These are phyloP conservation scores for Diplogasteroides magnus DNA, from an alignment of 1,140 invertebrate genomes.

Conservation along the genomic window DNA sequence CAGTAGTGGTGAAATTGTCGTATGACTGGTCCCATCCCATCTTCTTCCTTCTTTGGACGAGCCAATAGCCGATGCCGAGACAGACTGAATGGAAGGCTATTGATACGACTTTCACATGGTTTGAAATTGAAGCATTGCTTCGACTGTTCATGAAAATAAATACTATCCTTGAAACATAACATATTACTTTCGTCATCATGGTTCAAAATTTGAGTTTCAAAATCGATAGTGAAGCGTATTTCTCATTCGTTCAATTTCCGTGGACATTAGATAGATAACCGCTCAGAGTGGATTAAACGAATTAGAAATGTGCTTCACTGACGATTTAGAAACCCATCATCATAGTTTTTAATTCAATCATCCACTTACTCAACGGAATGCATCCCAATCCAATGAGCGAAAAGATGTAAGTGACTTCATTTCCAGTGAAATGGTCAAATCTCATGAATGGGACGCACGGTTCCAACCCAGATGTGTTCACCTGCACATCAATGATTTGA, in stretches of 20 bases:
- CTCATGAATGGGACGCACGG: conserved; percentile 80
- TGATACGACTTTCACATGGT: no score
- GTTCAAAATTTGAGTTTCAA: no score
- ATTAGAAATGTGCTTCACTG: no score
- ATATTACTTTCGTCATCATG: no score
- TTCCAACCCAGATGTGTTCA: conserved; percentile 73
- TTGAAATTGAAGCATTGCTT: not conserved
- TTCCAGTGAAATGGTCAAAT: conserved; percentile 86
- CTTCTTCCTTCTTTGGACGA: conserved; percentile 84
- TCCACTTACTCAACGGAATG: conserved; percentile 73
- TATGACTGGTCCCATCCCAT: conserved; percentile 59
- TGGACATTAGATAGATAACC: no score
- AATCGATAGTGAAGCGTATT: no score
- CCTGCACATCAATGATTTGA: not conserved
- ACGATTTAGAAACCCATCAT: no score
- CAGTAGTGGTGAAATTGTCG: conserved; percentile 18
- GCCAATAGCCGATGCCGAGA: conserved; percentile 81
- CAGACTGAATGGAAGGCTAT: conserved; percentile 58
- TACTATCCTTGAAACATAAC: not conserved
- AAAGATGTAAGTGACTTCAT: conserved; percentile 92
- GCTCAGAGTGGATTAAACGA: no score
- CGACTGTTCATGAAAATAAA: conserved; percentile 20
- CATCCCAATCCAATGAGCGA: conserved; percentile 80
- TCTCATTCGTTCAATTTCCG: no score
- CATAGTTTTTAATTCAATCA: no score